Evolutionary conservation across 1,140 invertebrate species (phyloP).

Genomic region (Sycobia sp.): DNA sequence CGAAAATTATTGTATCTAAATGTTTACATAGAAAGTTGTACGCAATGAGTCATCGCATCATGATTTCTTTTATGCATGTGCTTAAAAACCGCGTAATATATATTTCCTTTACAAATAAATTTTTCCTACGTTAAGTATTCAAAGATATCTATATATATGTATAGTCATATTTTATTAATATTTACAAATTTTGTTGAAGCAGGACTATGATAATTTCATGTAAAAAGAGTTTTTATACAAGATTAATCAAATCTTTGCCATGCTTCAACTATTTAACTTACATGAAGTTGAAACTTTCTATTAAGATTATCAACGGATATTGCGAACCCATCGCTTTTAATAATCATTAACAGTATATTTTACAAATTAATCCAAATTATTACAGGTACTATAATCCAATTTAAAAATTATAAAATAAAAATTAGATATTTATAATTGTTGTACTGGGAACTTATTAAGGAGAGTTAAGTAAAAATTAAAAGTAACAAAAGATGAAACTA

Average conservation of each 20-base stretch:
- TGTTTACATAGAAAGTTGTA: constrained; percentile 6
- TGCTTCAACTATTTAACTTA: constrained; percentile 10
- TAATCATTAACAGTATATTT: constrained; percentile 3
- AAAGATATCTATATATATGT: constrained; percentile 9
- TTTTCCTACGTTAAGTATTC: constrained; percentile 21
- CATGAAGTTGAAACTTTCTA: neutral
- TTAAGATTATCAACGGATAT: constrained; percentile 1
- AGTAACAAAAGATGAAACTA: too few relatives aligned
- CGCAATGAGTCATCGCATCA: constrained; percentile 7
- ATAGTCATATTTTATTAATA: neutral
- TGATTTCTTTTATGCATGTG: neutral
- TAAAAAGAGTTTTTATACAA: constrained; percentile 7
- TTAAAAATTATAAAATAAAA: neutral
- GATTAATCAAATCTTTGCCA: constrained; percentile 1
- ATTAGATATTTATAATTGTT: neutral
- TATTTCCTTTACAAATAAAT: constrained; percentile 19
- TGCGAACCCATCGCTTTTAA: neutral
- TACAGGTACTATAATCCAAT: too few relatives aligned
- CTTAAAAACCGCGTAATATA: neutral
- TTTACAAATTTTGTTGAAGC: constrained; percentile 21
- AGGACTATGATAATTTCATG: neutral
- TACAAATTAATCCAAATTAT: too few relatives aligned
- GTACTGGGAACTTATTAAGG: neutral
- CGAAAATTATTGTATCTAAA: neutral
- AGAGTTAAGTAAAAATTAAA: too few relatives aligned